phyloP scores from a whole-genome alignment of 2,888 invertebrate genomes.

The Frankliniella intonsa region DNA sequence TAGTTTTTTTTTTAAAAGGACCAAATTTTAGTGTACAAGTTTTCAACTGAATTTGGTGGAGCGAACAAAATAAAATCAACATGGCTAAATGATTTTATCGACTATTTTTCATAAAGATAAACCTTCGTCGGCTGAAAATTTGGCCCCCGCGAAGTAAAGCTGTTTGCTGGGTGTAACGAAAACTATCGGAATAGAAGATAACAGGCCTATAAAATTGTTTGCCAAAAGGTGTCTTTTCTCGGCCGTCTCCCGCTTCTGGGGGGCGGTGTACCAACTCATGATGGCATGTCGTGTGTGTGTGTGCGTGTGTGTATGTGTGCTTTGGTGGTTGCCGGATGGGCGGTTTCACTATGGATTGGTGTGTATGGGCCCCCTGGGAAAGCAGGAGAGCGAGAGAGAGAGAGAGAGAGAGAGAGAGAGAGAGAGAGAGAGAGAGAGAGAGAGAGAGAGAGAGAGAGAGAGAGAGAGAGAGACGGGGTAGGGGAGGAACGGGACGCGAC shows the following conservation, averaged over 20 bases:
- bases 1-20: too few species aligned
- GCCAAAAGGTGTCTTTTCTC: neutral
- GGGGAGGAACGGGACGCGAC: neutral
- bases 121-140: too few species aligned
- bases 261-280: neutral
- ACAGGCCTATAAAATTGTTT: too few species aligned
- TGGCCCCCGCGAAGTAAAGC: too few species aligned
- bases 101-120: too few species aligned
- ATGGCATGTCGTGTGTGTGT: neutral
- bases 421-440: too few species aligned
- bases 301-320: neutral
- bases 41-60: too few species aligned
- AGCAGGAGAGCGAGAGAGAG: neutral
- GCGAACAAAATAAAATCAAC: too few species aligned
- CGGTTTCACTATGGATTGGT: slow-evolving; percentile 24
- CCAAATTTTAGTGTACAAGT: too few species aligned
- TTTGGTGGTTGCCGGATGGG: neutral
- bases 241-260: neutral
- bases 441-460: neutral
- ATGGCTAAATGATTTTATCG: too few species aligned
- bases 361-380: slow-evolving; percentile 13
- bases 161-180: too few species aligned
- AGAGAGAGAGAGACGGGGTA: neutral
- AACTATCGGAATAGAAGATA: too few species aligned
- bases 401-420: neutral